Evolutionary conservation across 2,113 vertebrate species (phyloP).

Genomic region (Pandion haliaetus): DNA sequence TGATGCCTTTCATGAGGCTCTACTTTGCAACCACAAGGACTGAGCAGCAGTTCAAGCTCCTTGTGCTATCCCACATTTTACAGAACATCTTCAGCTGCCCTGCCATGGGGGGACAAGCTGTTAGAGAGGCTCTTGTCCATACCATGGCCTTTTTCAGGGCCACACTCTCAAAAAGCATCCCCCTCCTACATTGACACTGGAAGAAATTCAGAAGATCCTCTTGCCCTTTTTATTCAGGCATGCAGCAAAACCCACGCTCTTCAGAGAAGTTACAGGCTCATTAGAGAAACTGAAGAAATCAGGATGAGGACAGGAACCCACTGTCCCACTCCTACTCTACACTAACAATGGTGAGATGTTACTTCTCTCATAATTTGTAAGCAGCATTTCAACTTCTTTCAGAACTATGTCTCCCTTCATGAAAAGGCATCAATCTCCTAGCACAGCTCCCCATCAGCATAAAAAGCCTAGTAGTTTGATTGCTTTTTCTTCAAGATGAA

Average conservation of each 20-base stretch:
- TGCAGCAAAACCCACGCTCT: background rate
- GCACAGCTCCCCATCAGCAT: background rate
- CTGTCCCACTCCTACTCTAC: background rate
- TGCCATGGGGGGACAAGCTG: background rate
- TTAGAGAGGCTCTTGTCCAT: background rate
- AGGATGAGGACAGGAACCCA: background rate
- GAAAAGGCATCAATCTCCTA: background rate
- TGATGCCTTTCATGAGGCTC: background rate
- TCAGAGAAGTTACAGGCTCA: background rate
- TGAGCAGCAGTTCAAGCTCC: background rate
- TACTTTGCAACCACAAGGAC: background rate
- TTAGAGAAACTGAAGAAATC: background rate
- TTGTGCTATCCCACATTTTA: rapidly evolving
- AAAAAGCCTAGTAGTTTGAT: background rate
- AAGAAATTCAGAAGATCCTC: background rate
- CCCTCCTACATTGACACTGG: background rate
- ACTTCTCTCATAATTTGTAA: background rate
- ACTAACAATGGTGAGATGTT: rapidly evolving
- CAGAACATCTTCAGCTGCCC: background rate
- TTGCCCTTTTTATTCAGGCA: background rate
- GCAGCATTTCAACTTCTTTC: background rate
- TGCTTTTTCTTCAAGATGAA: background rate
- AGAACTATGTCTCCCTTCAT: background rate
- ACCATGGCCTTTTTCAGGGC: too few species aligned
- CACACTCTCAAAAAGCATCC: rapidly evolving